phyloP scores from a whole-genome alignment of 2,888 invertebrate genomes.

The Thera britannica region DNA sequence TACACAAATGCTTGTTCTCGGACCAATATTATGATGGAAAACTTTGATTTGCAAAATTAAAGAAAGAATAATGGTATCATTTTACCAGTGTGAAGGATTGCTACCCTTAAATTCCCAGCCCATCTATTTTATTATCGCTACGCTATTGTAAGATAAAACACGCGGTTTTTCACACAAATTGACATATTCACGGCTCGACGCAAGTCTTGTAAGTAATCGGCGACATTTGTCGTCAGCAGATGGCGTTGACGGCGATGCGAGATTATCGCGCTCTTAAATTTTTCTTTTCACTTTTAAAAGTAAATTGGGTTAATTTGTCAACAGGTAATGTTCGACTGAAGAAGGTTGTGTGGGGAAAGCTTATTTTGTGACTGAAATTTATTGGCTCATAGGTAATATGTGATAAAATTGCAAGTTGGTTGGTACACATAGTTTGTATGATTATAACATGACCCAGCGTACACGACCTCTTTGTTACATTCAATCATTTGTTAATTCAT shows the following conservation, averaged over 20 bases:
- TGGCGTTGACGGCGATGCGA: slow-evolving; percentile 48
- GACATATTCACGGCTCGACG: slow-evolving; percentile 52
- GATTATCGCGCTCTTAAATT: slow-evolving; percentile 57
- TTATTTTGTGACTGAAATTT: background rate
- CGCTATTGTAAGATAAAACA: slow-evolving; percentile 25
- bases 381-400: no score
- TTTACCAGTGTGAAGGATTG: slow-evolving; percentile 7
- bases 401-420: no score
- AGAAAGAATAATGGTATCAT: background rate
- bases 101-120: slow-evolving; percentile 13
- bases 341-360: background rate
- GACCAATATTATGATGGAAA: no score
- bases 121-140: slow-evolving; percentile 21
- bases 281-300: slow-evolving; percentile 45
- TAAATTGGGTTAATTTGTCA: slow-evolving; percentile 48
- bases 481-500: no score
- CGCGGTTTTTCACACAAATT: slow-evolving; percentile 45
- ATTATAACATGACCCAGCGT: no score
- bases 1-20: no score
- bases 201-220: slow-evolving; percentile 58
- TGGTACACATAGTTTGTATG: no score
- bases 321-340: slow-evolving; percentile 31
- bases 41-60: background rate
- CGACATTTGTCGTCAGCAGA: slow-evolving; percentile 62
- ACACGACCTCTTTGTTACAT: no score